phyloP scores from a whole-genome alignment of 2,888 invertebrate genomes.

The Sinhomidia bicolor region DNA sequence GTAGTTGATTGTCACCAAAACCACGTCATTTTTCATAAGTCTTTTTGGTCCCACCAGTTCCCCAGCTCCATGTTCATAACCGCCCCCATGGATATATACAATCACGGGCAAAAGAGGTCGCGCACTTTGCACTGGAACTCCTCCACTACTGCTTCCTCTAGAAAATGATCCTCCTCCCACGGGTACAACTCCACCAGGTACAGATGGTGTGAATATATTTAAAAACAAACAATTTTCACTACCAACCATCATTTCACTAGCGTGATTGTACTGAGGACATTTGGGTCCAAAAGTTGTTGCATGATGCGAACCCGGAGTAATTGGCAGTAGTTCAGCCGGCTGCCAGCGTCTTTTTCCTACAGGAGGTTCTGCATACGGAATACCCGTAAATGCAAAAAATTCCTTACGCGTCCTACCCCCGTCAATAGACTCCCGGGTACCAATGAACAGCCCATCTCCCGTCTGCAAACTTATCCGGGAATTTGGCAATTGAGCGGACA shows the following conservation, averaged over 20 bases:
- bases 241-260: constrained; percentile 63
- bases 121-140: neutral
- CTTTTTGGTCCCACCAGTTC: constrained; percentile 84
- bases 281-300: constrained; percentile 77
- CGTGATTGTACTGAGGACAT: constrained; percentile 80
- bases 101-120: constrained; percentile 84
- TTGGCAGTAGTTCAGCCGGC: constrained; percentile 73
- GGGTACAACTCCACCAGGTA: constrained; percentile 69
- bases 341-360: constrained; percentile 80
- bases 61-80: constrained; percentile 87
- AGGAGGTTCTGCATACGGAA: constrained; percentile 80
- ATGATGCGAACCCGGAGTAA: constrained; percentile 73
- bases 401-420: constrained; percentile 60
- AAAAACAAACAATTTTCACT: constrained; percentile 81
- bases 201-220: constrained; percentile 81
- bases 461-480: constrained; percentile 65
- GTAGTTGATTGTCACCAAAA: constrained; percentile 85
- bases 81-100: constrained; percentile 87
- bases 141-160: neutral
- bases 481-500: neutral
- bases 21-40: constrained; percentile 86
- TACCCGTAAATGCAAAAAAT: constrained; percentile 80
- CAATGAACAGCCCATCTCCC: constrained; percentile 64
- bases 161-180: neutral
- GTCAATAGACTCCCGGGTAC: constrained; percentile 67